Evolutionary conservation across 2,113 vertebrate genomes (phyloP), one percentile per base, ranked within the genome.

Genomic region (Cheilinus undulatus): DNA sequence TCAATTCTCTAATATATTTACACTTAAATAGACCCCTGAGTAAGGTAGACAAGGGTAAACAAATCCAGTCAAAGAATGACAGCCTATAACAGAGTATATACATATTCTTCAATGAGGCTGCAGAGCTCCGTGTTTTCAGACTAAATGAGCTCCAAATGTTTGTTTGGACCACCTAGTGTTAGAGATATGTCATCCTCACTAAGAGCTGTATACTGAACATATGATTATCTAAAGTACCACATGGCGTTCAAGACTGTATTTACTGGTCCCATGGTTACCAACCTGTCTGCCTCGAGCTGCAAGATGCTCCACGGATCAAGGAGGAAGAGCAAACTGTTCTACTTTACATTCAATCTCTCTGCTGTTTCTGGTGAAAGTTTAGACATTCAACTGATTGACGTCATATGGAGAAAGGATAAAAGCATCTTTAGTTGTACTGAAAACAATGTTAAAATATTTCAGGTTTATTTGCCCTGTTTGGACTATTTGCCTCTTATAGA

Each of bases 211-310:
- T 1, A 20, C 19, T n/a, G 19, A 45, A 45, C 19, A 45, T 45
- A n/a, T 45, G 42, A 45, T 45, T 45, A 45, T 45, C 42, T n/a
- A n/a, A 45, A 45, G 42, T 45, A n/a, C 42, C 17, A 45, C 19
- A n/a, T 45, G 19, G 42, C 42, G 6, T 45, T n/a, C 19, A 9
- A 8, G 42, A 45, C 42, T n/a, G 19, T n/a, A 17, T 45, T n/a
- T n/a, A 8, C 42, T 45, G 42, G 9, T 45, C 42, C 42, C 13
- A 19, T 45, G 42, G 42, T 45, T 45, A 14, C 42, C 42, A 45
- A 45, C 42, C 42, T n/a, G 42, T 45, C 42, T n/a, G 42, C 19
- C 42, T n/a, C 1, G 19, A 45, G 17, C 19, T 20, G 5, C 19
- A 45, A 8, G 42, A 45, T 45, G 42, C 17, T 45, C 19, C 7